A percentile compares a stretch with the other conserved stretches of the same genome.
phyloP scores from a whole-genome alignment of 2,797 vertebrate genomes.

The Lagocephalus sceleratus region DNA sequence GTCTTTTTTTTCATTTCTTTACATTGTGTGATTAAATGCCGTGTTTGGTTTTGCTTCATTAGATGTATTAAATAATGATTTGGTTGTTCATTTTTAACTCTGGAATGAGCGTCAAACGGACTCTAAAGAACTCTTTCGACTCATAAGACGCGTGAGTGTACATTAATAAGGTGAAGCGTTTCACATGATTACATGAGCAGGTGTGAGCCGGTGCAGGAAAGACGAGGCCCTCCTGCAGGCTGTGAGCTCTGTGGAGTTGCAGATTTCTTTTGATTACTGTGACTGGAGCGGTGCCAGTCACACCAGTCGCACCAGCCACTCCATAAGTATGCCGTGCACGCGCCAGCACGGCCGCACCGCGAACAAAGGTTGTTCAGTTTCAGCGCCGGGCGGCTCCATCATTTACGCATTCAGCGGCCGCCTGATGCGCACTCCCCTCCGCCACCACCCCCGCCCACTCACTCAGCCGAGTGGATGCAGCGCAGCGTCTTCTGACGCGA shows the following conservation, averaged over 20 bases:
- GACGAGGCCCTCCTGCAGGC: too few species aligned
- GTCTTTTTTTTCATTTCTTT: too few species aligned
- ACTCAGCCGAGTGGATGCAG: conserved; percentile 39
- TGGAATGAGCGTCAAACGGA: too few species aligned
- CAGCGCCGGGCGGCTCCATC: conserved; percentile 71
- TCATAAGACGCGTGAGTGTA: too few species aligned
- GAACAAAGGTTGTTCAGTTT: conserved; percentile 83
- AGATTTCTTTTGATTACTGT: conserved; percentile 44
- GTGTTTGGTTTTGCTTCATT: too few species aligned
- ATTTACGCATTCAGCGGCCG: conserved; percentile 73
- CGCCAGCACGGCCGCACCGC: conserved; percentile 64
- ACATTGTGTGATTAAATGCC: too few species aligned
- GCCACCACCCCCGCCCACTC: conserved; percentile 37
- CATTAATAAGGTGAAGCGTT: too few species aligned
- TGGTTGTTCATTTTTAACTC: too few species aligned
- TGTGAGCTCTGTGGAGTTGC: neutral
- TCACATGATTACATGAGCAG: too few species aligned
- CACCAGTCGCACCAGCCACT: conserved; percentile 50
- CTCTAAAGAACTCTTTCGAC: too few species aligned
- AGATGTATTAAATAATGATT: too few species aligned
- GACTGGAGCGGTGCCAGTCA: conserved; percentile 52
- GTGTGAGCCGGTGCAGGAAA: too few species aligned
- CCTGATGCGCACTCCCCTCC: conserved; percentile 50
- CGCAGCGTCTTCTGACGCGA: conserved; percentile 13
- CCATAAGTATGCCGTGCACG: conserved; percentile 79